phyloP scores from a whole-genome alignment of 2,888 invertebrate genomes.

The Pogonocherus hispidulus region DNA sequence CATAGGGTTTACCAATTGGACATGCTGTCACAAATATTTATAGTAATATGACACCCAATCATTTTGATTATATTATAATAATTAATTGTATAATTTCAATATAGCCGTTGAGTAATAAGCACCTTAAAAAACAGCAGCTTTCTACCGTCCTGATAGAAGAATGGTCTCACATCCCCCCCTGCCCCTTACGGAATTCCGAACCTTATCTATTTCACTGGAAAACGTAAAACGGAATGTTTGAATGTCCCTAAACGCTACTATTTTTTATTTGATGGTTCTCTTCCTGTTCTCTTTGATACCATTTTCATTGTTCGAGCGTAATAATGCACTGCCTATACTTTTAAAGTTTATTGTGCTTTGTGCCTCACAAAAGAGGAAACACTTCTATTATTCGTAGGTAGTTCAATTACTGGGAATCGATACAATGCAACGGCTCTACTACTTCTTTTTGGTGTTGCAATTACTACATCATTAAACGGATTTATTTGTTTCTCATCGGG shows the following conservation, averaged over 20 bases:
- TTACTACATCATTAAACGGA: too few species aligned
- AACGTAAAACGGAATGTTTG: conserved; percentile 19
- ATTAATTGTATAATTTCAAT: too few species aligned
- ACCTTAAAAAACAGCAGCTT: too few species aligned
- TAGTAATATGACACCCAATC: too few species aligned
- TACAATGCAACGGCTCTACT: too few species aligned
- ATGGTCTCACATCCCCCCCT: not conserved
- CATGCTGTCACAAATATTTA: too few species aligned
- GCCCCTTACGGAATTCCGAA: conserved; percentile 6
- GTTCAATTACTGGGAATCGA: not conserved
- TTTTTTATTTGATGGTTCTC: conserved; percentile 26
- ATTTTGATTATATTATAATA: too few species aligned
- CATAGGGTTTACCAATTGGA: too few species aligned
- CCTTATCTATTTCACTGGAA: conserved; percentile 11
- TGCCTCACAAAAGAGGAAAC: too few species aligned
- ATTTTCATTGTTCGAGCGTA: conserved; percentile 15
- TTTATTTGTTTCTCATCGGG: too few species aligned
- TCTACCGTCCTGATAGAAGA: not conserved
- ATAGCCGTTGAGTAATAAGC: too few species aligned
- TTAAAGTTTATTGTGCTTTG: conserved; percentile 5
- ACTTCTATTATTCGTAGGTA: not conserved
- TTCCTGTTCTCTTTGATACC: conserved; percentile 20
- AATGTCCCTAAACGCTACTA: conserved; percentile 25
- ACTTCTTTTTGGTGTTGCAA: too few species aligned
- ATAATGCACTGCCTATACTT: conserved; percentile 20